phyloP scores from a whole-genome alignment of 2,888 invertebrate species.

The Stenchaetothrips biformis region DNA sequence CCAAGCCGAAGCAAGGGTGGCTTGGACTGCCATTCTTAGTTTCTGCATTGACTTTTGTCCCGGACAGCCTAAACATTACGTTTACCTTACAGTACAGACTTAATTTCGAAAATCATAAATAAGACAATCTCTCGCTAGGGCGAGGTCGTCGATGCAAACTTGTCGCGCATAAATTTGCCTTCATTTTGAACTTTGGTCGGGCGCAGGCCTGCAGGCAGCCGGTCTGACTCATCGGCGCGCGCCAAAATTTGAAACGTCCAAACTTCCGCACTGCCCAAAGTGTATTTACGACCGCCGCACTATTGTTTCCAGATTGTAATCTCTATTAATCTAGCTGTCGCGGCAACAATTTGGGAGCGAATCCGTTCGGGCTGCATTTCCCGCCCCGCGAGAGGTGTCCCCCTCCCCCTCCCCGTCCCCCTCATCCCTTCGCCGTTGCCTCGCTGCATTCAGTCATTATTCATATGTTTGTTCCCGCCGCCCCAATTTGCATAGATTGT shows the following conservation, averaged over 20 bases:
- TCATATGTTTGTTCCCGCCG: slow-evolving; percentile 5
- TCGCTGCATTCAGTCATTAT: neutral
- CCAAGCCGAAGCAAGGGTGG: too few species aligned
- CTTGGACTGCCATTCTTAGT: too few species aligned
- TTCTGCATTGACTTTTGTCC: too few species aligned
- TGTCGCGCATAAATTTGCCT: too few species aligned
- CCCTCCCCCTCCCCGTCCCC: neutral
- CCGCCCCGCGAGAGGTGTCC: neutral
- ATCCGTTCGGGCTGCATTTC: neutral
- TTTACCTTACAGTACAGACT: too few species aligned
- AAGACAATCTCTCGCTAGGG: too few species aligned
- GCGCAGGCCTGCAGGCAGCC: too few species aligned
- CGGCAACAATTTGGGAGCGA: neutral
- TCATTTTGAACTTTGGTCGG: too few species aligned
- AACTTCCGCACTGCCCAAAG: neutral
- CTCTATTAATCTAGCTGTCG: slow-evolving; percentile 16
- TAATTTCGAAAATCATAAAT: too few species aligned
- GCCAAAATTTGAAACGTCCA: neutral
- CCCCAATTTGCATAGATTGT: slow-evolving; percentile 19
- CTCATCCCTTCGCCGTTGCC: neutral
- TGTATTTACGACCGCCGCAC: neutral
- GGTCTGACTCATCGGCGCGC: neutral
- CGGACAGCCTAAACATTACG: too few species aligned
- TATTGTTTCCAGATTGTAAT: slow-evolving; percentile 4
- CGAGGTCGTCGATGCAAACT: too few species aligned